Evolutionary conservation across 2,113 vertebrate species (phyloP).

Genomic region (Macquaria ambigua): DNA sequence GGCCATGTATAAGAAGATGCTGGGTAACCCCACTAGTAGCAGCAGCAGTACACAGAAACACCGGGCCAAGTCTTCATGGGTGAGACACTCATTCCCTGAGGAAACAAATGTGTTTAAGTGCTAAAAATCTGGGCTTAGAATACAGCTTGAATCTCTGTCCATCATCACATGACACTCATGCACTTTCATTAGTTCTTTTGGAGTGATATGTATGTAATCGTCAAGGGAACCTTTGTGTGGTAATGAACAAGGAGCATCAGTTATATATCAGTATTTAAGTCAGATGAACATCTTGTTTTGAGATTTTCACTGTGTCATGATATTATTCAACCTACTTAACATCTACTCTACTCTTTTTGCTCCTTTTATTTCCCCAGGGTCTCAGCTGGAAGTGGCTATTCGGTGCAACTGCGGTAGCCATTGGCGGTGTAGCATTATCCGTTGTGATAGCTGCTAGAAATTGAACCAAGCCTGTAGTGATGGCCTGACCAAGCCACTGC

Average conservation of each 20-base stretch:
- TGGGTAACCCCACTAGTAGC: slow-evolving; percentile 86
- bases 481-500: slow-evolving; percentile 28
- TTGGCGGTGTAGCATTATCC: slow-evolving; percentile 95
- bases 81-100: slow-evolving; percentile 76
- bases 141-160: background rate
- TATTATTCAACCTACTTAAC: slow-evolving; percentile 5
- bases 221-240: slow-evolving; percentile 2
- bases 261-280: background rate
- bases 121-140: background rate
- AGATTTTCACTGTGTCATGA: slow-evolving; percentile 4
- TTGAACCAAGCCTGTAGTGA: slow-evolving; percentile 75
- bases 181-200: background rate
- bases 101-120: background rate
- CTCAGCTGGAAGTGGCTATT: slow-evolving; percentile 98
- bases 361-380: slow-evolving; percentile 73
- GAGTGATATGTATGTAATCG: background rate
- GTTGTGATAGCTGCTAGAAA: slow-evolving; percentile 97
- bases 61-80: slow-evolving; percentile 90
- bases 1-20: slow-evolving; percentile 98
- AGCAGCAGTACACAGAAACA: slow-evolving; percentile 77
- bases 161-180: background rate
- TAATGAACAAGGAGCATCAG: background rate
- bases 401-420: slow-evolving; percentile 93
- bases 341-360: background rate
- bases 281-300: background rate